Percentiles rank a stretch among this genome's conserved stretches.
These are phyloP conservation scores for Delichon dasypus DNA, from an alignment of 2,797 vertebrate species.

Conservation along the genomic window DNA sequence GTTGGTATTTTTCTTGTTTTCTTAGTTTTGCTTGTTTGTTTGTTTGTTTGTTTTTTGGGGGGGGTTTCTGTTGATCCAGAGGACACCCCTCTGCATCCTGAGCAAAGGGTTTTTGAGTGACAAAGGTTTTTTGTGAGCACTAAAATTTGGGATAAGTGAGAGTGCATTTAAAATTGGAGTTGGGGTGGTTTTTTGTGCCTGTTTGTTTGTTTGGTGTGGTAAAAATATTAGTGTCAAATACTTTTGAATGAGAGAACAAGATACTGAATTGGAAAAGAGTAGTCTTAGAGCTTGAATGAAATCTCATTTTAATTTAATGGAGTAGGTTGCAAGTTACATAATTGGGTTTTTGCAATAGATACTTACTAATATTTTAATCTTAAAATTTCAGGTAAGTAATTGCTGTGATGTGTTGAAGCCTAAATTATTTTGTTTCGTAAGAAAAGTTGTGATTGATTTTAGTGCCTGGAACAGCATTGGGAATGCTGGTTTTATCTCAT, in stretches of 20 bases:
- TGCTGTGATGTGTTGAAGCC: background rate
- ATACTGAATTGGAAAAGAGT: conserved; percentile 26
- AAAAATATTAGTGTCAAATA: background rate
- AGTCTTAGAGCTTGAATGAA: background rate
- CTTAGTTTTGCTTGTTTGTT: background rate
- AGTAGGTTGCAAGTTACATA: background rate
- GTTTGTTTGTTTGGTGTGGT: background rate
- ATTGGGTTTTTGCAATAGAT: background rate
- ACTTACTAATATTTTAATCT: background rate
- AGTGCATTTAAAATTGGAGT: background rate
- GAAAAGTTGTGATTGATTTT: background rate
- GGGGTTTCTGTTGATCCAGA: background rate
- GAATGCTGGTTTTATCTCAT: background rate
- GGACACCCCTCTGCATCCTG: background rate
- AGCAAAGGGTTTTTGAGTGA: background rate
- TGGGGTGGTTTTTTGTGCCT: too few species aligned
- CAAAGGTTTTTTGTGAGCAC: background rate
- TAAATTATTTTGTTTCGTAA: background rate
- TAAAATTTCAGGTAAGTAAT: background rate
- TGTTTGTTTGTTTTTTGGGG: too few species aligned
- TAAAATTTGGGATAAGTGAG: background rate
- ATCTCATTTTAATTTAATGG: background rate
- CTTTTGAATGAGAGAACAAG: background rate
- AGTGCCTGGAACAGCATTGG: background rate
- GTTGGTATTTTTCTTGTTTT: background rate